Base-by-base conservation (phyloP, 1,140 invertebrate genomes). In the Ceratosolen solmsi region DNA sequence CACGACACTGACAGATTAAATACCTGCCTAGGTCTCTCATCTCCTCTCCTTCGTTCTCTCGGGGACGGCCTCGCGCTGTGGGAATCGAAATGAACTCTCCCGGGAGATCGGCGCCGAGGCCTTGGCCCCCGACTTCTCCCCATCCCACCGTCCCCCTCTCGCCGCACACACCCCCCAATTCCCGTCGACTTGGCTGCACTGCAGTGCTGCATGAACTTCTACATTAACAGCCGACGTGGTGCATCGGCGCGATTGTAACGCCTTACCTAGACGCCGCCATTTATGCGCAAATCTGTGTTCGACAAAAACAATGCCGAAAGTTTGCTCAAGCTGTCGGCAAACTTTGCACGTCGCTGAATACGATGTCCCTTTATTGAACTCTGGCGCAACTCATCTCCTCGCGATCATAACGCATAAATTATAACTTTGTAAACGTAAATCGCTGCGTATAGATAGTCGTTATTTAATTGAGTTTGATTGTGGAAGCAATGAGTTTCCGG, bases 1-100 rank as follows among this genome's bases (percentile, higher is more conserved):
- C 80, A 70, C 80, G 75, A 78, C 54, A 78, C 68, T 63, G 80
- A 82, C 71, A 82, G 36, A 17, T 82, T 65, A 77, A 77, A 77
- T 72, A 36, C 80, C 63, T 60, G 3, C 20, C 17, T 70, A 22
- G 5, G 22, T 70, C 46, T 72, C 17, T 51, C 15, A 56, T 36
- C 36, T 46, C 49, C 78, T 33, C 15, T 68, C 25, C 9, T 17
- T 65, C 63, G 60, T 4, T 60, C 54, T 51, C 68, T n/a, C 33
- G 49, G 9, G 30, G 20, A 9, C 63, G 54, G 33, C 60, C 58
- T 49, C 33, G 60, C 63, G n/a, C 22, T 77, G 74, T 82, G 80
- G 80, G 80, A 82, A 82, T 82, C 65, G 25, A 51, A 72, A 20
- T 78, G 74, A 77, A 82, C 75, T 82, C 75, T 60, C 65, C 13